A percentile compares a stretch with the other conserved stretches of the same genome.
phyloP scores from a whole-genome alignment of 2,113 vertebrate species.

The Psephotus haematonotus region DNA sequence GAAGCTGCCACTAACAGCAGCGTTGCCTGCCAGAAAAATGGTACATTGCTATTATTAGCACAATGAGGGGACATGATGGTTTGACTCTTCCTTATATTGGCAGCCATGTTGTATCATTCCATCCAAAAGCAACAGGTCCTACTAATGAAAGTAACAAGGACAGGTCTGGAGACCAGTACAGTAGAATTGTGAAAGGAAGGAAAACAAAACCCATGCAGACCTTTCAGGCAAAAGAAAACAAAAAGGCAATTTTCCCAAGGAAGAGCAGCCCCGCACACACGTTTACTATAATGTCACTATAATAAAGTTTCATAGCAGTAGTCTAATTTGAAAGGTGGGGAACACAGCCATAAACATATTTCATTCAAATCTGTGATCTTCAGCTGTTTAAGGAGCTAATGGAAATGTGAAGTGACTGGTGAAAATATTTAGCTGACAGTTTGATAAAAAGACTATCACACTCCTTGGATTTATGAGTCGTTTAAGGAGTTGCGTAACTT shows the following conservation, averaged over 20 bases:
- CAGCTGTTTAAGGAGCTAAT: constrained; percentile 43
- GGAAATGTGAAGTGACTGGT: constrained; percentile 21
- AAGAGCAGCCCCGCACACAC: neutral
- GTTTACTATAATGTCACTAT: neutral
- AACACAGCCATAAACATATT: neutral
- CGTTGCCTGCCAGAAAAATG: neutral
- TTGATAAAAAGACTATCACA: neutral
- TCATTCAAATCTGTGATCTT: constrained; percentile 4
- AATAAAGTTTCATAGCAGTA: neutral
- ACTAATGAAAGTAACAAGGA: neutral
- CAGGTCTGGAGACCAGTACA: neutral
- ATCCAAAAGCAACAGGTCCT: neutral
- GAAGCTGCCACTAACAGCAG: neutral
- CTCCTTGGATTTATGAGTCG: neutral
- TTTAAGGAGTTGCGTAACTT: constrained; percentile 31
- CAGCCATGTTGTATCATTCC: neutral
- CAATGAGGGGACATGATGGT: neutral
- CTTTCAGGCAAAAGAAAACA: neutral
- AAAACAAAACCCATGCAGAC: neutral
- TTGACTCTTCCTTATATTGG: neutral
- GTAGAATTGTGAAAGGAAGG: neutral
- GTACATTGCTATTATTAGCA: neutral
- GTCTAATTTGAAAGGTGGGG: neutral
- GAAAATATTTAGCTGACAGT: constrained; percentile 63
- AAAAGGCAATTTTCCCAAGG: neutral